Evolutionary conservation across 2,888 invertebrate species (phyloP).

Genomic region (Cylindroiulus punctatus): DNA sequence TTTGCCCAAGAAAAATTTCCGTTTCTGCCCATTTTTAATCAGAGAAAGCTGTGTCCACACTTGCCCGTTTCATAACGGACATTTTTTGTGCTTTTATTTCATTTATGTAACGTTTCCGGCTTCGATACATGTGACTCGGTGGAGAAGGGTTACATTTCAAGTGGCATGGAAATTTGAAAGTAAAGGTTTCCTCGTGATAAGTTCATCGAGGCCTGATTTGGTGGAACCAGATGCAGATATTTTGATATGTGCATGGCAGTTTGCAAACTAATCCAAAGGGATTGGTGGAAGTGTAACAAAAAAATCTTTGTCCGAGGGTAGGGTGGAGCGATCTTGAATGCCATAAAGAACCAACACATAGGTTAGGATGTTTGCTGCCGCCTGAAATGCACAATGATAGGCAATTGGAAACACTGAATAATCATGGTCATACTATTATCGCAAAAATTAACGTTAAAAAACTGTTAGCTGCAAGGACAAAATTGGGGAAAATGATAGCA

Average conservation of each 20-base stretch:
- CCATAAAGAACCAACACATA: conserved; percentile 49
- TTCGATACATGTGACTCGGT: not conserved
- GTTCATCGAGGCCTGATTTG: too few relatives aligned
- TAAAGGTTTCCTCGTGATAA: too few relatives aligned
- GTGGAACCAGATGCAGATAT: not conserved
- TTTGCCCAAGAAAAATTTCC: not conserved
- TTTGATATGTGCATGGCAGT: not conserved
- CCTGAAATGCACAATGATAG: conserved; percentile 29
- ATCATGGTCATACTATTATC: too few relatives aligned
- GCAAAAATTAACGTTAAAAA: too few relatives aligned
- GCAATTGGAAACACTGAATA: too few relatives aligned
- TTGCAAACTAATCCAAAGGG: not conserved
- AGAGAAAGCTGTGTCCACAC: not conserved
- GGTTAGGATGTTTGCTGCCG: conserved; percentile 49
- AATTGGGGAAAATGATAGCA: too few relatives aligned
- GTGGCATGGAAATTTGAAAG: too few relatives aligned
- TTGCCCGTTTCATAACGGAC: not conserved
- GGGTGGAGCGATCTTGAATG: not conserved
- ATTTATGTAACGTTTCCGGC: not conserved
- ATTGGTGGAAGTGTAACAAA: not conserved
- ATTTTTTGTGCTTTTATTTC: not conserved
- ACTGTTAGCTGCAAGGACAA: too few relatives aligned
- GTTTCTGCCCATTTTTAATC: conserved; percentile 32
- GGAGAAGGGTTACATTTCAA: not conserved
- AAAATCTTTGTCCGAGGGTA: not conserved